These are phyloP conservation scores for Patagioenas fasciata DNA, from an alignment of 2,113 vertebrate species.

Conservation along the genomic window DNA sequence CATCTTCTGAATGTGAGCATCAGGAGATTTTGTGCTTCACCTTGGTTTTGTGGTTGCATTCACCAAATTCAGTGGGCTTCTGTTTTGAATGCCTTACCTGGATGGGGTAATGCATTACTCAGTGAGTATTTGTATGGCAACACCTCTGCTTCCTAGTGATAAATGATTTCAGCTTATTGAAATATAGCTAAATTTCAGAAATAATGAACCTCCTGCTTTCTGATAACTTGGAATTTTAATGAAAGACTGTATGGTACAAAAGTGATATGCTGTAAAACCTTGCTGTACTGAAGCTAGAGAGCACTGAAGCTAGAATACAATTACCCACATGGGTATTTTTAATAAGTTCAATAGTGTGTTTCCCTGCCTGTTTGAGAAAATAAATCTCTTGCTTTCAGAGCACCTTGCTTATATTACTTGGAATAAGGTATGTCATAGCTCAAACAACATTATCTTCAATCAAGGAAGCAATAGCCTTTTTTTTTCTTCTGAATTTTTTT, in stretches of 20 bases:
- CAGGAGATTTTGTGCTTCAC: background rate
- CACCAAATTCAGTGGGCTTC: background rate
- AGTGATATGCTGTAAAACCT: background rate
- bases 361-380: constrained; percentile 27
- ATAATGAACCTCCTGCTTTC: background rate
- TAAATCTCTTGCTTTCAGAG: constrained; percentile 5
- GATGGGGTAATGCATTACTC: background rate
- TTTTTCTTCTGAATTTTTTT: background rate
- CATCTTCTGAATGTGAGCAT: background rate
- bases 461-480: background rate
- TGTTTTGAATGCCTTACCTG: background rate
- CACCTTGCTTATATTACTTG: background rate
- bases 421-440: background rate
- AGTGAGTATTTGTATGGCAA: background rate
- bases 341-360: constrained; percentile 9
- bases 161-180: background rate
- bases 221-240: constrained; percentile 2
- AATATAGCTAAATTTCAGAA: background rate
- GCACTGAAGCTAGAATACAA: background rate
- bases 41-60: background rate
- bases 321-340: constrained; percentile 42
- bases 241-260: background rate
- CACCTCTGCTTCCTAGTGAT: background rate
- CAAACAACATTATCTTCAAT: constrained; percentile 2
- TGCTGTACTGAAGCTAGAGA: background rate